These are phyloP conservation scores for Antechinus stuartii DNA, from an alignment of 2,113 vertebrate species.

Conservation along the genomic window DNA sequence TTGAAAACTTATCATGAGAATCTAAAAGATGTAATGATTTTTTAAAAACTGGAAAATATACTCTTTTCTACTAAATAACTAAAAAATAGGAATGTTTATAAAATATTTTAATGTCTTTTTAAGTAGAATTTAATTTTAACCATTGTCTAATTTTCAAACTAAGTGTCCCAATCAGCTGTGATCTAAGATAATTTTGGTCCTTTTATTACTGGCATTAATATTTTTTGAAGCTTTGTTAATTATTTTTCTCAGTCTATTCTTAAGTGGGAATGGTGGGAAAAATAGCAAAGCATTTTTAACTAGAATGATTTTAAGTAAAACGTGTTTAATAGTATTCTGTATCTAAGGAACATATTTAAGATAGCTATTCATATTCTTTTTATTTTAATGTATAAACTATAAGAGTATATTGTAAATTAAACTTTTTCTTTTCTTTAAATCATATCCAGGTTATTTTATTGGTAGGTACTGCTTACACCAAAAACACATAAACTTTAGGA, in stretches of 20 bases:
- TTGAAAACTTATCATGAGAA: slow-evolving; percentile 49
- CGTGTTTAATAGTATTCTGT: slow-evolving; percentile 73
- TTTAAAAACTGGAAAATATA: slow-evolving; percentile 64
- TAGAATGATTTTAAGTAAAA: slow-evolving; percentile 63
- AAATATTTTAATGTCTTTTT: slow-evolving; percentile 34
- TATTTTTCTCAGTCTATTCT: slow-evolving; percentile 49
- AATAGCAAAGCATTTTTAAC: slow-evolving; percentile 41
- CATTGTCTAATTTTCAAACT: slow-evolving; percentile 54
- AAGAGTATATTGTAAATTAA: slow-evolving; percentile 71
- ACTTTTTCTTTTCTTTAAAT: slow-evolving; percentile 71
- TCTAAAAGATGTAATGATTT: slow-evolving; percentile 55
- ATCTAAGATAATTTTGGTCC: slow-evolving; percentile 43
- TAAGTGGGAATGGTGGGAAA: slow-evolving; percentile 53
- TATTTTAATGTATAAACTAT: slow-evolving; percentile 75
- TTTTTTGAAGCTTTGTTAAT: slow-evolving; percentile 59
- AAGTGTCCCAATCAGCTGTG: slow-evolving; percentile 48
- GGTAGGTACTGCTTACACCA: slow-evolving; percentile 76
- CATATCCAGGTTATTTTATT: slow-evolving; percentile 82
- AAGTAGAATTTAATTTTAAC: slow-evolving; percentile 38
- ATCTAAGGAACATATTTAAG: slow-evolving; percentile 84
- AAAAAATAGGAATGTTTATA: slow-evolving; percentile 51
- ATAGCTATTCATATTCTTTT: slow-evolving; percentile 73
- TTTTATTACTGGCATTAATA: slow-evolving; percentile 50
- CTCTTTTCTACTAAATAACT: slow-evolving; percentile 46
- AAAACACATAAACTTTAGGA: slow-evolving; percentile 68